Percentiles rank a stretch among this genome's conserved stretches.
These are phyloP conservation scores for Lithophane ornitopus DNA, from an alignment of 2,888 invertebrate genomes.

Conservation along the genomic window DNA sequence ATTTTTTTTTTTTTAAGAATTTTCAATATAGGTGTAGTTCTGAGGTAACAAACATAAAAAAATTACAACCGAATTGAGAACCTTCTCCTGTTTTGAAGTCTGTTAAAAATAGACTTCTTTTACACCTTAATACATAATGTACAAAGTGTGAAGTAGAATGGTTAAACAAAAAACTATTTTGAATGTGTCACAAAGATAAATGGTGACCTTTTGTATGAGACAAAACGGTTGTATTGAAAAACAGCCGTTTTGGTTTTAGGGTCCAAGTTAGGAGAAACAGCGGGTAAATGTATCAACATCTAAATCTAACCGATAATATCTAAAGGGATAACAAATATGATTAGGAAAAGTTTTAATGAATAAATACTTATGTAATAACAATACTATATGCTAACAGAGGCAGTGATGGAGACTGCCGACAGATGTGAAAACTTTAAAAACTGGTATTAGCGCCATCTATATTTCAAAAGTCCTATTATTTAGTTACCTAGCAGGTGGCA, in stretches of 20 bases:
- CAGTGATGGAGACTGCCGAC: no score
- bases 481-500: not conserved
- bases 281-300: not conserved
- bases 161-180: slow-evolving; percentile 66
- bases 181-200: slow-evolving; percentile 66
- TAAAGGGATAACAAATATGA: not conserved
- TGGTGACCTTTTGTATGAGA: slow-evolving; percentile 62
- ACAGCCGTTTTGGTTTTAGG: slow-evolving; percentile 36
- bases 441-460: no score
- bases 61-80: no score
- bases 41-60: no score
- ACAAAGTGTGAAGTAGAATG: slow-evolving; percentile 60
- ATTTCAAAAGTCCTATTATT: not conserved
- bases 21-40: no score
- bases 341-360: not conserved
- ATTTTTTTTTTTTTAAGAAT: no score
- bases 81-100: no score
- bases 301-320: not conserved
- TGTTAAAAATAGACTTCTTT: slow-evolving; percentile 13
- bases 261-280: slow-evolving; percentile 30
- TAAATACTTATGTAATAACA: not conserved
- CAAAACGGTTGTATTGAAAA: slow-evolving; percentile 66
- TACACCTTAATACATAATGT: slow-evolving; percentile 41
- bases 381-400: not conserved
- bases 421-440: no score